phyloP scores from a whole-genome alignment of 2,888 invertebrate genomes.

The Daptonema setosum region DNA sequence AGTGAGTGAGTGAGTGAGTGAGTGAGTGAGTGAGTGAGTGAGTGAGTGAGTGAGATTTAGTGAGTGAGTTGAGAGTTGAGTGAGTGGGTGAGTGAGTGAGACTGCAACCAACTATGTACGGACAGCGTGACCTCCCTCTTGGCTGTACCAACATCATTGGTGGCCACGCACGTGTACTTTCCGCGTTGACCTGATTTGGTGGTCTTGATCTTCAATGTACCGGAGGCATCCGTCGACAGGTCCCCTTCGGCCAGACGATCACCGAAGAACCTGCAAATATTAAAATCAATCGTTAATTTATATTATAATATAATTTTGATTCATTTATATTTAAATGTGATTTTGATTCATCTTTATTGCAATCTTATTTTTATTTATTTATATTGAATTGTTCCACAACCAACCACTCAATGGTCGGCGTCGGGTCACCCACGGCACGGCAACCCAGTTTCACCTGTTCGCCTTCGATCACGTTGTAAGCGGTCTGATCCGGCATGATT shows the following conservation, averaged over 20 bases:
- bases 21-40: no score
- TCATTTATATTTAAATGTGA: neutral
- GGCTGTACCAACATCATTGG: slow-evolving; percentile 26
- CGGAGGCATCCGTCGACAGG: slow-evolving; percentile 15
- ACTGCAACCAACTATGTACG: slow-evolving; percentile 16
- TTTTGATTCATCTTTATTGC: slow-evolving; percentile 13
- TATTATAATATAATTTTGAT: no score
- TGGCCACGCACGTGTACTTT: slow-evolving; percentile 27
- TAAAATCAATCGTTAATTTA: no score
- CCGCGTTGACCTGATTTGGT: slow-evolving; percentile 26
- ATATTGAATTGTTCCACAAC: neutral
- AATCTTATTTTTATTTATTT: no score
- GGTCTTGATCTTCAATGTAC: slow-evolving; percentile 14
- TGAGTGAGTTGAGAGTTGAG: no score
- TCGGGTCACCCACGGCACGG: slow-evolving; percentile 18
- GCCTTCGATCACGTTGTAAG: slow-evolving; percentile 22
- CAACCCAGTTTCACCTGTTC: slow-evolving; percentile 18
- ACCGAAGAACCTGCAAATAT: no score
- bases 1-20: no score
- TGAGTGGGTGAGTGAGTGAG: no score
- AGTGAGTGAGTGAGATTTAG: no score
- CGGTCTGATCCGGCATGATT: slow-evolving; percentile 18
- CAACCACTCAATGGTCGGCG: slow-evolving; percentile 13
- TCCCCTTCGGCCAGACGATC: slow-evolving; percentile 13
- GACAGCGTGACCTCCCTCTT: slow-evolving; percentile 23